Percentiles rank a stretch among this genome's conserved stretches.
phyloP scores from a whole-genome alignment of 2,113 vertebrate genomes.

The Pteropus alecto region DNA sequence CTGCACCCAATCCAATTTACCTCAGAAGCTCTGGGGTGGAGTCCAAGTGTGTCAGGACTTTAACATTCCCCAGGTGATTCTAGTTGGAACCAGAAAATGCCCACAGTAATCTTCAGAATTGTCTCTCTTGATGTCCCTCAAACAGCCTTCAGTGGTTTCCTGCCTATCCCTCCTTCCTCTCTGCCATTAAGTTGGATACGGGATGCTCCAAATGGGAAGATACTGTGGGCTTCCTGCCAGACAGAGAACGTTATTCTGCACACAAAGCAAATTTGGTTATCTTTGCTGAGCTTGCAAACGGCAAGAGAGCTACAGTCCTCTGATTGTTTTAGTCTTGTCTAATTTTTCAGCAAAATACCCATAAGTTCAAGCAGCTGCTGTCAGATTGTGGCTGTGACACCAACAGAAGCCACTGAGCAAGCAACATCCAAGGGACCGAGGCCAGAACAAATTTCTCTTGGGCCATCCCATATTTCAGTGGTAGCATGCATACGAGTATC shows the following conservation, averaged over 20 bases:
- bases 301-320: background rate
- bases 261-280: background rate
- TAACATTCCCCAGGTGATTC: background rate
- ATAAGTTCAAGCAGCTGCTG: background rate
- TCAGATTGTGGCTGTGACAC: background rate
- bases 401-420: background rate
- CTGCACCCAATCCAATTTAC: background rate
- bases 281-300: conserved; percentile 49
- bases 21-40: background rate
- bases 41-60: background rate
- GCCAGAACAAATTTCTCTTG: background rate
- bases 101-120: background rate
- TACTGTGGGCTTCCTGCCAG: background rate
- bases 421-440: background rate
- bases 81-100: background rate
- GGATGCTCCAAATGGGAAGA: background rate
- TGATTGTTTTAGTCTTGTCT: background rate
- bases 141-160: background rate
- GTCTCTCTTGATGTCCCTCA: background rate
- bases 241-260: background rate
- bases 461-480: background rate
- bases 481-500: background rate
- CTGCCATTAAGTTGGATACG: background rate
- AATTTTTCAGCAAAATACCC: conserved; percentile 31
- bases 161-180: background rate